Conservation (phyloP, 1,140 invertebrate genomes). For the Lepidotrigona ventralis region DNA sequence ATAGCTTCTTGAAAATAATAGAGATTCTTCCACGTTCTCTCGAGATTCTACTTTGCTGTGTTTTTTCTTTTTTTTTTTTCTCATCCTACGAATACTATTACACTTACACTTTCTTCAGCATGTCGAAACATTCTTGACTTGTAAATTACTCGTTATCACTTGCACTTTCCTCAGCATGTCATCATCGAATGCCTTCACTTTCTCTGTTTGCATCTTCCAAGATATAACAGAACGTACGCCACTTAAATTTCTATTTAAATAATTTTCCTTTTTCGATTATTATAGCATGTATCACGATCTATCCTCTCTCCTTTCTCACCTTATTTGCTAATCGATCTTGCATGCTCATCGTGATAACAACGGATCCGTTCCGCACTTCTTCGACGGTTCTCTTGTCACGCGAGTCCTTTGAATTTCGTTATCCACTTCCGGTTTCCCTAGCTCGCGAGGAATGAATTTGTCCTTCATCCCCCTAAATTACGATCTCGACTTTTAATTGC, state of each 20-base stretch:
- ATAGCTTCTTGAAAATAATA: too few species aligned
- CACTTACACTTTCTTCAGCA: slow-evolving; percentile 19
- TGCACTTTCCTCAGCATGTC: slow-evolving; percentile 32
- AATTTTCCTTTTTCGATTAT: not conserved
- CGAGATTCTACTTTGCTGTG: not conserved
- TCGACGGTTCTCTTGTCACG: slow-evolving; percentile 10
- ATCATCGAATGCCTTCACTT: slow-evolving; percentile 21
- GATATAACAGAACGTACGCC: not conserved
- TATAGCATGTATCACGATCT: not conserved
- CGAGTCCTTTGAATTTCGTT: slow-evolving; percentile 5
- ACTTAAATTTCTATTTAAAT: not conserved
- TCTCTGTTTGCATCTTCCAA: slow-evolving; percentile 13
- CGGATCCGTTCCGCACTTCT: slow-evolving; percentile 11
- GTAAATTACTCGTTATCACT: slow-evolving; percentile 22
- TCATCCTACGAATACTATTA: not conserved
- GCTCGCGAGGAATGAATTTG: not conserved
- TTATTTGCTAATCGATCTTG: not conserved
- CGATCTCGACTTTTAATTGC: not conserved
- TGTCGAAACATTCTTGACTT: slow-evolving; percentile 14
- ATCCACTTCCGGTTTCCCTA: slow-evolving; percentile 20
- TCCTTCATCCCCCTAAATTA: not conserved
- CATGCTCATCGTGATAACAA: slow-evolving; percentile 35
- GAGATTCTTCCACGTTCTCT: too few species aligned
- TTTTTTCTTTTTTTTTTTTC: not conserved
- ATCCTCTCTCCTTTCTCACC: too few species aligned